Evolutionary conservation across 2,113 vertebrate species (phyloP), one percentile per base, ranked within the genome.

Genomic region (Damaliscus lunatus): DNA sequence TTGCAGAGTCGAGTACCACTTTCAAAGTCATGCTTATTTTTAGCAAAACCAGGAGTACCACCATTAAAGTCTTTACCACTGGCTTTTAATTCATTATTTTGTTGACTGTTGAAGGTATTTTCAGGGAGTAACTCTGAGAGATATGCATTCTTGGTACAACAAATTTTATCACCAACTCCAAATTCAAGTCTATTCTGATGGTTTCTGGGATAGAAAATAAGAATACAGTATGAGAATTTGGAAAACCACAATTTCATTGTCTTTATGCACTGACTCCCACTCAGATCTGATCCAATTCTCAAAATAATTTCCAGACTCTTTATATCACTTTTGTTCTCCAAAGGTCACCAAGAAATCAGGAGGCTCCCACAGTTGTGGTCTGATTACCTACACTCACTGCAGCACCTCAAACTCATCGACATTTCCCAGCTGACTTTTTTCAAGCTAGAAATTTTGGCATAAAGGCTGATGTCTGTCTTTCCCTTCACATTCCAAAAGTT

Each of bases 91-190:
- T 96, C 71, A 60, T 43, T 46, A 83, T 31, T 14, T 43, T 52
- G 77, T 90, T 92, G 95, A 93, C 60, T 84, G 40, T 19, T 33
- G 27, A 25, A 95, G 13, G 48, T 11, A 53, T 23, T 53, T 36
- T 16, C n/a, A 57, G 93, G 89, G 53, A 98, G 88, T 77, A 98
- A 96, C 7, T 99, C 98, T 3, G 74, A 96, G 80, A 99, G 97
- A 55, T 99, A 99, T 0, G 98, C 98, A 48, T 99, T 99, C 95
- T 88, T 99, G 0, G 86, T 99, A 97, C 99, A 99, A 96, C 99
- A 99, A 59, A 99, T 99, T 98, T 99, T 99, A 98, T 99, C 99
- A 2, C 80, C 97, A 5, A 33, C 43, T 91, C 94, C 98, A 98
- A 99, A 99, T 1, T 98, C 0, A 5, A 98, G 74, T 97, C 93